Evolutionary conservation across 2,113 vertebrate genomes (phyloP).

Genomic region (Eira barbara): DNA sequence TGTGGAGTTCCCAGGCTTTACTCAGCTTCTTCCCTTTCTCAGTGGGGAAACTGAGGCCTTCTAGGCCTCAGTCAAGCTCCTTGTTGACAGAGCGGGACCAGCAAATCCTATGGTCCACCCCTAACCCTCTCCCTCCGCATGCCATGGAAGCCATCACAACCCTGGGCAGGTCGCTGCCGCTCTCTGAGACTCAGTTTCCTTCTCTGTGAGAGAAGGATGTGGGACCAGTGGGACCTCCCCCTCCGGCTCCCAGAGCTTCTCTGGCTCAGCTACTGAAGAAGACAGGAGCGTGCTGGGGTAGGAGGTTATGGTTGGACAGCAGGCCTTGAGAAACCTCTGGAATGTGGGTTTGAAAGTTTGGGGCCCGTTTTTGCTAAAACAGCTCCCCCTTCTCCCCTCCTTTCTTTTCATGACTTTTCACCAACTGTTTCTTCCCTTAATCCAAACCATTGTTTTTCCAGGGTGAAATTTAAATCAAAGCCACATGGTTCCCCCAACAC

Average conservation of each 20-base stretch:
- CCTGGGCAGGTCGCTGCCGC: fast-evolving
- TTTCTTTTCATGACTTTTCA: constrained; percentile 65
- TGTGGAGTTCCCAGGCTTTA: neutral
- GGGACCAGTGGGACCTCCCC: fast-evolving
- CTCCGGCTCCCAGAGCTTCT: neutral
- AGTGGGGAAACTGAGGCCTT: neutral
- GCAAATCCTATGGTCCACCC: fast-evolving
- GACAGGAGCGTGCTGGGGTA: neutral
- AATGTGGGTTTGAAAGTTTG: constrained; percentile 52
- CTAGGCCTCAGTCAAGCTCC: too few relatives aligned
- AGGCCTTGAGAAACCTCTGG: constrained; percentile 62
- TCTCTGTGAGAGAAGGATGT: neutral
- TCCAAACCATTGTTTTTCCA: constrained; percentile 77
- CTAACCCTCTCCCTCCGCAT: neutral
- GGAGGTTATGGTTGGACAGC: neutral
- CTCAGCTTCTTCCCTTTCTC: neutral
- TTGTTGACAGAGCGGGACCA: neutral
- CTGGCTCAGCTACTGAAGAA: neutral
- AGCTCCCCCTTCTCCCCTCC: neutral
- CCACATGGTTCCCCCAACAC: constrained; percentile 49
- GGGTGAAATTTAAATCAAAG: constrained; percentile 68
- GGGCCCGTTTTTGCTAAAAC: neutral
- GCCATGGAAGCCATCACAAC: neutral
- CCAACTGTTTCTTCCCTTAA: constrained; percentile 70
- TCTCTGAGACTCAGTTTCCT: constrained; percentile 1